Evolutionary conservation across 2,113 vertebrate genomes (phyloP).

Genomic region (Gymnorhina tibicen): DNA sequence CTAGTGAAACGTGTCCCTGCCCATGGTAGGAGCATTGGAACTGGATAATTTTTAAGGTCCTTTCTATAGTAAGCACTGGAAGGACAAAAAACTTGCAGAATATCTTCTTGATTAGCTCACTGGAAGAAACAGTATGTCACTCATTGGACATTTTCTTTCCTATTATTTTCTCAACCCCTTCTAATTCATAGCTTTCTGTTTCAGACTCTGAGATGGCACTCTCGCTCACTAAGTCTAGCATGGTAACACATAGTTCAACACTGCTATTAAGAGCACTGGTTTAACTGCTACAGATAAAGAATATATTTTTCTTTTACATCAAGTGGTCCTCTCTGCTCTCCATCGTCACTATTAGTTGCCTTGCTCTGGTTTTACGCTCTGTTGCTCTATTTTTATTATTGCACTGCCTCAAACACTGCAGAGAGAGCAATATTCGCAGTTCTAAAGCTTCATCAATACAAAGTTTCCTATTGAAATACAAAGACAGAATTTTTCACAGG

Average conservation of each 20-base stretch:
- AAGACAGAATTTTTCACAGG: neutral
- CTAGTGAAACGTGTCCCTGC: neutral
- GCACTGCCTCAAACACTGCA: neutral
- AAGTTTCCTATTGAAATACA: neutral
- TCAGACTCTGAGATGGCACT: neutral
- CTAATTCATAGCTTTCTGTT: neutral
- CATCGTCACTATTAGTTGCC: neutral
- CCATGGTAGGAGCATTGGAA: neutral
- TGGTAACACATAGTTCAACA: neutral
- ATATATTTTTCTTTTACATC: neutral
- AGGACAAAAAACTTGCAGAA: neutral
- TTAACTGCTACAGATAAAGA: neutral
- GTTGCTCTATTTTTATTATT: neutral
- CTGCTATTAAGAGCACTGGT: neutral
- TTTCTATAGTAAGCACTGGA: neutral
- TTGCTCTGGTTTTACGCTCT: neutral
- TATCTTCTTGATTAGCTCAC: neutral
- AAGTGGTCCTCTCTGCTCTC: neutral
- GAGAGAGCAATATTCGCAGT: neutral
- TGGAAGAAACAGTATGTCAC: neutral
- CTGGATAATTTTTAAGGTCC: neutral
- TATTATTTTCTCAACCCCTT: neutral
- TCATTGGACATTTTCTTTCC: neutral
- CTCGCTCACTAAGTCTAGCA: neutral
- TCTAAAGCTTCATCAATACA: neutral